These are phyloP conservation scores for Synanthedon myopaeformis DNA, from an alignment of 2,888 invertebrate genomes.

Conservation along the genomic window DNA sequence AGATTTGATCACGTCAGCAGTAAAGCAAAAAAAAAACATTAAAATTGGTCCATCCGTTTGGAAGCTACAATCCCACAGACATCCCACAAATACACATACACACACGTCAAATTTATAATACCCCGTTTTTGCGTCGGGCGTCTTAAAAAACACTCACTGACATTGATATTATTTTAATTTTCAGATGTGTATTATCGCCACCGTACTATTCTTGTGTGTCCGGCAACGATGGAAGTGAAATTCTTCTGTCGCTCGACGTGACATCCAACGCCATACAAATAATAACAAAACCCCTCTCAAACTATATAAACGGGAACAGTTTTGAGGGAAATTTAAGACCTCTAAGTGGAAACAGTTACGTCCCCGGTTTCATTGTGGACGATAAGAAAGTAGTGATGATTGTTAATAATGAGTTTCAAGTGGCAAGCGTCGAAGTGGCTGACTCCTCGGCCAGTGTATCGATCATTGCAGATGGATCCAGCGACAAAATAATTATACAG, in stretches of 20 bases:
- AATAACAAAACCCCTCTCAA: constrained; percentile 54
- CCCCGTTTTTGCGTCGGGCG: too few relatives aligned
- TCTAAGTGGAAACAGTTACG: constrained; percentile 33
- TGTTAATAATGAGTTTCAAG: constrained; percentile 36
- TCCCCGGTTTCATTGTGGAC: constrained; percentile 50
- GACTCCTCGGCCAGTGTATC: constrained; percentile 38
- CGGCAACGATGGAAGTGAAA: constrained; percentile 45
- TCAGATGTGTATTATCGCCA: constrained; percentile 73
- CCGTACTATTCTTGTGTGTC: constrained; percentile 76
- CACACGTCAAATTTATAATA: too few relatives aligned
- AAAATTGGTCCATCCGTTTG: too few relatives aligned
- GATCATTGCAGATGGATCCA: constrained; percentile 32
- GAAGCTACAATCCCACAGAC: too few relatives aligned
- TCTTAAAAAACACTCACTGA: too few relatives aligned
- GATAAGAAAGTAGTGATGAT: constrained; percentile 46
- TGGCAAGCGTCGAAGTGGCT: constrained; percentile 23
- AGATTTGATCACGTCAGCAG: too few relatives aligned
- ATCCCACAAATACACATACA: too few relatives aligned
- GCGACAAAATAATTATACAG: constrained; percentile 40
- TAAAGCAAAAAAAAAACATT: not conserved
- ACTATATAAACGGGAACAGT: constrained; percentile 22
- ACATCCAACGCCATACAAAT: constrained; percentile 60
- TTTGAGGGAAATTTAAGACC: constrained; percentile 27
- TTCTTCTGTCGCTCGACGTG: constrained; percentile 74
- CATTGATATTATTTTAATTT: constrained; percentile 11